Base-by-base conservation (phyloP, 2,797 vertebrate genomes). In the Fistularia commersonii region DNA sequence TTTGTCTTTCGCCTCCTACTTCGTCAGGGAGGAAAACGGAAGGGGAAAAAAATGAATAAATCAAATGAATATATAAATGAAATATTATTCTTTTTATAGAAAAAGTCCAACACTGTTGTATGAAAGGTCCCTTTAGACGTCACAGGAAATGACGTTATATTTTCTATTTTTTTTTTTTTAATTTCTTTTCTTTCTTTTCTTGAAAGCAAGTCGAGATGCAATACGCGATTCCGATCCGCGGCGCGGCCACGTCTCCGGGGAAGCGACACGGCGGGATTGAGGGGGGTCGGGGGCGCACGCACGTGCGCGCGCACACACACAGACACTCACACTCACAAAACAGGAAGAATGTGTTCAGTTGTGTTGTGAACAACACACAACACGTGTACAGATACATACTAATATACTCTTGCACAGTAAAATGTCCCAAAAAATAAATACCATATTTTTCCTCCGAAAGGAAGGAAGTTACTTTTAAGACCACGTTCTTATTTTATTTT, bases 131-230 rank as follows among this genome's bases (percentile, higher is more conserved):
- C 88, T 89, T 88, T 88, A 87, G 83, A 84, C 78, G 54, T 8
- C 43, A 23, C 9, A n/a, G n/a, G n/a, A n/a, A n/a, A 68, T 74
- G 74, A 69, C 69, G 47, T 39, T 47, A 74, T 61, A 69, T 77
- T 76, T 32, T 54, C 13, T 79, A 66, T 78, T 74, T 81, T 80
- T 82, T 54, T 59, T 41, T 46, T 33, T 31, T 52, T 59, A 61
- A 54, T 61, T 68, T 64, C 52, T 34, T 48, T 62, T 47, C 54
- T 48, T 45, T 72, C 74, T 69, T 76, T 69, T 53, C 76, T 81
- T 62, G 79, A 76, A 86, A 82, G 77, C 84, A 88, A 89, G 87
- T 82, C 83, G 66, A 86, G 85, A 91, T 92, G 91, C 90, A 92
- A 92, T 91, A 92, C 69, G 7, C 79, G 71, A 72, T 77, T 76